Base-by-base conservation (phyloP, 2,888 invertebrate genomes). In the Limulus polyphemus region DNA sequence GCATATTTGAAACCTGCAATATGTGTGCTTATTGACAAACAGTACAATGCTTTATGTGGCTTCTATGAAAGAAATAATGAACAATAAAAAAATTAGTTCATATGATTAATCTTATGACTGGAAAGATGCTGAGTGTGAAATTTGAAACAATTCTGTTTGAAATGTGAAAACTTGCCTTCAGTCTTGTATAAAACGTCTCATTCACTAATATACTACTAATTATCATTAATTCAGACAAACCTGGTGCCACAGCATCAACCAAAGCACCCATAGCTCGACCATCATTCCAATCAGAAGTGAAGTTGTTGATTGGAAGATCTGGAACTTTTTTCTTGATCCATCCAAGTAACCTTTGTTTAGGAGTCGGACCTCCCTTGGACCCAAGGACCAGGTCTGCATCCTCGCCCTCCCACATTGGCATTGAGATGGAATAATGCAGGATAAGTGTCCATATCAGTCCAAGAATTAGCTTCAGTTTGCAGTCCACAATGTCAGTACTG, bases 381-480 rank as follows among this genome's bases (percentile, higher is more conserved):
- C 73, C 72, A 58, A 69, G 69, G 54, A 68, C 68, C 56, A 78
- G 78, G 70, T 85, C 85, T 70, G 85, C 85, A 73, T 90, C 89
- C 73, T 90, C 89, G 68, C 86, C 88, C 69, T 90, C 89, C 89
- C 89, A 90, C 83, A 88, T 86, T 58, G 90, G 90, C 83, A 90
- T 85, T 61, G 91, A 90, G 75, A 93, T 93, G 70, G 91, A 90
- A 77, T 93, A 93, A 78, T 93, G 91, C 64, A 92, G 81, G 79
- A 93, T 92, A 60, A 93, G 81, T 10, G 90, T 91, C 92, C 92
- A 93, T 84, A 93, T 88, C 76, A 93, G 79, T 69, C 92, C 92
- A 72, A 92, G 83, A 74, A 93, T 92, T 74, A 93, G 78, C 80
- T 93, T 93, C 76, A 91, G 78, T 79, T 90, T 90, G 75, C 87